phyloP scores from a whole-genome alignment of 2,888 invertebrate species.

The Patella depressa region DNA sequence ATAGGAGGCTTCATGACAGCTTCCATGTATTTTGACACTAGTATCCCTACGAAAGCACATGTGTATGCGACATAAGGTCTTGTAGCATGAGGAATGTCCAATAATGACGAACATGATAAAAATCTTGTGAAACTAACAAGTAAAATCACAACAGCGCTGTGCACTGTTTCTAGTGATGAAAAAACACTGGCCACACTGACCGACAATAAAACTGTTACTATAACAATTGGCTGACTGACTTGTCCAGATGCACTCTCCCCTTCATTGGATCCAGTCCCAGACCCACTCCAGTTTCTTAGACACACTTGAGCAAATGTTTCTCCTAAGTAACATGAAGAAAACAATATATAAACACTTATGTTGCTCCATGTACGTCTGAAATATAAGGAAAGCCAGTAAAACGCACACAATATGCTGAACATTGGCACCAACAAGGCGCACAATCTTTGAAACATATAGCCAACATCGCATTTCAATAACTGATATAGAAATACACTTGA shows the following conservation, averaged over 20 bases:
- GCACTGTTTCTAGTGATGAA: slow-evolving; percentile 64
- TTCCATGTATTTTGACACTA: slow-evolving; percentile 70
- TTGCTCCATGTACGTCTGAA: slow-evolving; percentile 68
- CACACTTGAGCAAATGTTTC: slow-evolving; percentile 66
- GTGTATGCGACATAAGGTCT: slow-evolving; percentile 67
- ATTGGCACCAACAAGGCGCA: slow-evolving; percentile 66
- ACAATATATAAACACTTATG: slow-evolving; percentile 68
- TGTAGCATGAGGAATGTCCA: slow-evolving; percentile 58
- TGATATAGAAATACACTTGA: slow-evolving; percentile 57
- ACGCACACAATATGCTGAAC: slow-evolving; percentile 67
- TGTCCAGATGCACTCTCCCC: slow-evolving; percentile 22
- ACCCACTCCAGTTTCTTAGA: slow-evolving; percentile 32
- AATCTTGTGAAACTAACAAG: slow-evolving; percentile 66
- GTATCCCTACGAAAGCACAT: slow-evolving; percentile 65
- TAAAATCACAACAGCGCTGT: slow-evolving; percentile 63
- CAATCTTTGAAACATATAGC: slow-evolving; percentile 61
- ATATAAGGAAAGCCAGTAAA: slow-evolving; percentile 68
- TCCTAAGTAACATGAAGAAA: slow-evolving; percentile 68
- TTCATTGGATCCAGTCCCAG: slow-evolving; percentile 1
- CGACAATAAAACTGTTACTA: slow-evolving; percentile 60
- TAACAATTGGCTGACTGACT: slow-evolving; percentile 60
- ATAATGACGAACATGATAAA: slow-evolving; percentile 63
- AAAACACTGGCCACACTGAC: slow-evolving; percentile 64
- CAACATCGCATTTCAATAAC: slow-evolving; percentile 62
- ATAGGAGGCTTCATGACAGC: slow-evolving; percentile 63